Evolutionary conservation across 2,888 invertebrate genomes (phyloP).

Genomic region (Drosophila leonis): DNA sequence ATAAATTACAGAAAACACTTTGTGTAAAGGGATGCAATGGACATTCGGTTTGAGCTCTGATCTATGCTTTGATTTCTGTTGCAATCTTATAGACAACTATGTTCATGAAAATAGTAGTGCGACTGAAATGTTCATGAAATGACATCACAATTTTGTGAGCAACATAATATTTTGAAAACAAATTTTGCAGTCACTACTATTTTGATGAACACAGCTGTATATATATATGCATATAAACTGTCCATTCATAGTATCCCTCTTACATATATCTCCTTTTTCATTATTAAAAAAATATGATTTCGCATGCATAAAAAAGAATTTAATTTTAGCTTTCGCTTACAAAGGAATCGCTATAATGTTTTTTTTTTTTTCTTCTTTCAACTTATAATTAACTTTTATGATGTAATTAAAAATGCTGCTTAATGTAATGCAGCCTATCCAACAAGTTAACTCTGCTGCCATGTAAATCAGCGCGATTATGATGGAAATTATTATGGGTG

Average conservation of each 20-base stretch:
- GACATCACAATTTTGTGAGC: too few relatives aligned
- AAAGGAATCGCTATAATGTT: constrained; percentile 21
- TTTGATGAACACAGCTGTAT: too few relatives aligned
- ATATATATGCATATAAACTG: not conserved
- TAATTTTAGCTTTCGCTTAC: constrained; percentile 23
- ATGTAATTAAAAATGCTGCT: constrained; percentile 47
- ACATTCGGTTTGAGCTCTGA: not conserved
- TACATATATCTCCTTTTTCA: not conserved
- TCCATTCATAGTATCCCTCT: not conserved
- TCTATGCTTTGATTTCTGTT: not conserved
- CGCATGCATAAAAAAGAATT: constrained; percentile 15
- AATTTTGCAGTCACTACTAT: too few relatives aligned
- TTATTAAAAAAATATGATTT: not conserved
- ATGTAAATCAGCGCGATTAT: constrained; percentile 61
- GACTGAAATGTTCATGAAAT: too few relatives aligned
- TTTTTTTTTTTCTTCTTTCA: constrained; percentile 7
- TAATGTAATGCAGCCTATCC: constrained; percentile 49
- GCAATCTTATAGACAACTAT: too few relatives aligned
- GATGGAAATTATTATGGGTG: constrained; percentile 33
- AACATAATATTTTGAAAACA: too few relatives aligned
- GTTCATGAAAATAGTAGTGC: too few relatives aligned
- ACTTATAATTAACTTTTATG: constrained; percentile 59
- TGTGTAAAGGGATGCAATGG: too few relatives aligned
- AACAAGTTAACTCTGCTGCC: constrained; percentile 41
- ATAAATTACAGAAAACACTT: constrained; percentile 1